A percentile compares a stretch with the other conserved stretches of the same genome.
phyloP scores from a whole-genome alignment of 1,140 invertebrate species.

The Danaus melanippus region DNA sequence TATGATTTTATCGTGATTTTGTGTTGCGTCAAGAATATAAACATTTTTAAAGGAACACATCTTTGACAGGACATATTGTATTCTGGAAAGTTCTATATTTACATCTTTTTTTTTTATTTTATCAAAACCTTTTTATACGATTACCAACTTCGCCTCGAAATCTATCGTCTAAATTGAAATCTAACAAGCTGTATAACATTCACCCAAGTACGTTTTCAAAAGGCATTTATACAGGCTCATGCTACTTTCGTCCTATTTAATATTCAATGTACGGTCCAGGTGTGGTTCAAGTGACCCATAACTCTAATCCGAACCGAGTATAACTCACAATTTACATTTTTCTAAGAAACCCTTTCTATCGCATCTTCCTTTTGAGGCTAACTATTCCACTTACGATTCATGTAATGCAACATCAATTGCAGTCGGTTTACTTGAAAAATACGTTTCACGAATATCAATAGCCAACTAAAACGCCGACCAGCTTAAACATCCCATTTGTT shows the following conservation, averaged over 20 bases:
- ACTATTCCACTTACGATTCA: slow-evolving; percentile 49
- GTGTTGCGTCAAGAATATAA: too few species aligned
- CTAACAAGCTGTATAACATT: slow-evolving; percentile 19
- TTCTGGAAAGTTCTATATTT: too few species aligned
- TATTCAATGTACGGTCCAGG: slow-evolving; percentile 41
- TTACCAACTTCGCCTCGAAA: too few species aligned
- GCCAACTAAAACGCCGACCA: slow-evolving; percentile 11
- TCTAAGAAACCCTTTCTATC: slow-evolving; percentile 50
- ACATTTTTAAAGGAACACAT: too few species aligned
- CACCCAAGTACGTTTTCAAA: slow-evolving; percentile 31
- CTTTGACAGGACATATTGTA: too few species aligned
- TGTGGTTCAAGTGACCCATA: slow-evolving; percentile 57
- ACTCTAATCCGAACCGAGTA: slow-evolving; percentile 38
- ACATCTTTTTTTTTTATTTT: too few species aligned
- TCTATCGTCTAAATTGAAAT: not conserved
- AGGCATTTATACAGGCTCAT: slow-evolving; percentile 28
- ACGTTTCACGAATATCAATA: slow-evolving; percentile 31
- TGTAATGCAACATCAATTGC: slow-evolving; percentile 38
- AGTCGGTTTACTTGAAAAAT: slow-evolving; percentile 34
- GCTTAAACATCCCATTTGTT: too few species aligned
- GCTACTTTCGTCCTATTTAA: slow-evolving; percentile 39
- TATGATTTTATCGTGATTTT: slow-evolving; percentile 10
- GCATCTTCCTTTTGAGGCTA: slow-evolving; percentile 40
- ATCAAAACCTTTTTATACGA: too few species aligned
- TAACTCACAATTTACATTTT: slow-evolving; percentile 55